A percentile compares a stretch with the other conserved stretches of the same genome.
These are phyloP conservation scores for Phalacrocorax aristotelis DNA, from an alignment of 2,113 vertebrate genomes.

Conservation along the genomic window DNA sequence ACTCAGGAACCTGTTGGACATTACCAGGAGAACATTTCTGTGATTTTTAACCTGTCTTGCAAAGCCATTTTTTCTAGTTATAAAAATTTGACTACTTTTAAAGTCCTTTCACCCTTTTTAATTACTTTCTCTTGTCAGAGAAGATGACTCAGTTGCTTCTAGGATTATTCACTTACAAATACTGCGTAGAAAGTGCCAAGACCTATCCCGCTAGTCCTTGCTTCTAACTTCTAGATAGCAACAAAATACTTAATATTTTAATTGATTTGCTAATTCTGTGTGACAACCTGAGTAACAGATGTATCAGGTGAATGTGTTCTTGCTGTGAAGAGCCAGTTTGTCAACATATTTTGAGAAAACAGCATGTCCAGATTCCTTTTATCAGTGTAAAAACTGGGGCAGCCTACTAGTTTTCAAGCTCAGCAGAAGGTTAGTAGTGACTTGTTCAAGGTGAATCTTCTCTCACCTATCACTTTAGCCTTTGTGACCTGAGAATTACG, in stretches of 20 bases:
- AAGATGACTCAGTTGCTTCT: background rate
- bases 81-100: background rate
- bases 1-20: background rate
- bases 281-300: conserved; percentile 16
- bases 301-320: conserved; percentile 20
- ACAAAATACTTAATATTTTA: conserved; percentile 37
- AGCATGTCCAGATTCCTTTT: background rate
- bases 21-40: background rate
- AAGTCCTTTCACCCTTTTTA: background rate
- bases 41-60: background rate
- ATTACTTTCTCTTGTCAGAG: background rate
- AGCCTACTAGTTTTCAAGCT: background rate
- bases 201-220: background rate
- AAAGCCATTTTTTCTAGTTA: background rate
- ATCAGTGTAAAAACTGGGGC: background rate
- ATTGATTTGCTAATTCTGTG: conserved; percentile 27
- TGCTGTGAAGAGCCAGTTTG: conserved; percentile 28
- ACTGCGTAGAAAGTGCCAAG: background rate
- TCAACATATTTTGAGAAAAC: conserved; percentile 31
- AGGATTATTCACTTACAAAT: background rate
- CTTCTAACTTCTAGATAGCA: background rate
- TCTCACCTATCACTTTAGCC: background rate
- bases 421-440: background rate
- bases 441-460: conserved; percentile 13
- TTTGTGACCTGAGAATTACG: background rate